Base-by-base conservation (phyloP, 1,140 invertebrate species). In the Caenorhabditis inopinata region DNA sequence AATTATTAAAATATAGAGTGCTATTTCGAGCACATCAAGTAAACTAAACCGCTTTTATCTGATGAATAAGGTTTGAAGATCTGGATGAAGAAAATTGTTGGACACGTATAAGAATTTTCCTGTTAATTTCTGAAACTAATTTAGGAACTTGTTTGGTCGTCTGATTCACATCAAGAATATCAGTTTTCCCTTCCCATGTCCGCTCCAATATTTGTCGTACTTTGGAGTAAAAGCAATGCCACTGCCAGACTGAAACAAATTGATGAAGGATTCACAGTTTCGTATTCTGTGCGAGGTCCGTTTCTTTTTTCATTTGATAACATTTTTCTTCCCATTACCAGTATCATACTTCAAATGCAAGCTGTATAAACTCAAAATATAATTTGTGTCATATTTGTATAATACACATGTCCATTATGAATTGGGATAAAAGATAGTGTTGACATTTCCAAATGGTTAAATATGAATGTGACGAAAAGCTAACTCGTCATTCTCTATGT, bases 81-180 rank as follows among this genome's bases (percentile, higher is more conserved):
- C n/a, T n/a, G n/a, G n/a, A n/a, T n/a, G n/a, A n/a, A n/a, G n/a
- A n/a, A n/a, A n/a, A n/a, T n/a, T n/a, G n/a, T n/a, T n/a, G n/a
- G n/a, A n/a, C n/a, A n/a, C n/a, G n/a, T n/a, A n/a, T n/a, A n/a
- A n/a, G n/a, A n/a, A n/a, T n/a, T n/a, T n/a, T n/a, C n/a, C n/a
- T 21, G 5, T 18, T 51, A 7, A 7, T 9, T 51, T 51, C 23
- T 18, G 0, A 32, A 7, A 35, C 9, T 48, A 12, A 42, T 74
- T 46, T 47, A 79, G 78, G 78, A 79, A 74, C 48, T 79, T 1
- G 46, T 79, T 35, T 79, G 78, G 78, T 79, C 46, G 0, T 74
- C 78, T 16, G 58, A 74, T 49, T 75, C 78, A 1, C 62, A 75
- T 32, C 62, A 75, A 35, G 78, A 62, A 14, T 58, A 58, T 25